These are phyloP conservation scores for Phyllotreta striolata DNA, from an alignment of 2,888 invertebrate genomes.

Conservation along the genomic window DNA sequence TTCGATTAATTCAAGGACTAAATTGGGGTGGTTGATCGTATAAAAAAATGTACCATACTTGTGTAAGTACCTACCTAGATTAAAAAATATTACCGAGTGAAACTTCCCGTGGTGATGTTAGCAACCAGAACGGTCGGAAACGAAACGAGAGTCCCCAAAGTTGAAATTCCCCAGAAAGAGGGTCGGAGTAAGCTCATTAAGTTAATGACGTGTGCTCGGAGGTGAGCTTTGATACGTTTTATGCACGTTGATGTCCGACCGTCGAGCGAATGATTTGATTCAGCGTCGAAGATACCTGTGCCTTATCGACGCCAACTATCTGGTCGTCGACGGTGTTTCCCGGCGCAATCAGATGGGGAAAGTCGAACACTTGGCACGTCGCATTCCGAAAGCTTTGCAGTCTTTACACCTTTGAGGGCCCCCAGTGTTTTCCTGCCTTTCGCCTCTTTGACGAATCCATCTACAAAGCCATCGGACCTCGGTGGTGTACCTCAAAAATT, in stretches of 20 bases:
- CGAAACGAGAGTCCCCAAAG: slow-evolving; percentile 17
- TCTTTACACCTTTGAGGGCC: too few relatives aligned
- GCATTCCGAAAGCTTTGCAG: slow-evolving; percentile 41
- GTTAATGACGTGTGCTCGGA: slow-evolving; percentile 56
- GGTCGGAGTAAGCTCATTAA: slow-evolving; percentile 55
- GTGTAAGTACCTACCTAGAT: too few relatives aligned
- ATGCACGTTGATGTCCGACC: slow-evolving; percentile 55
- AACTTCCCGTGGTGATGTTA: background rate
- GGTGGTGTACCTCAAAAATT: too few relatives aligned
- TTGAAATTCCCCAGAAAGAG: slow-evolving; percentile 20
- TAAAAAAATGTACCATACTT: too few relatives aligned
- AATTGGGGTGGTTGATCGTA: too few relatives aligned
- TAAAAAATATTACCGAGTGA: background rate
- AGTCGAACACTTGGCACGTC: slow-evolving; percentile 53
- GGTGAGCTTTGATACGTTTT: slow-evolving; percentile 55
- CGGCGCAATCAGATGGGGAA: slow-evolving; percentile 55
- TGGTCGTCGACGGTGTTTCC: slow-evolving; percentile 50
- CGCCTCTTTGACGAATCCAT: too few relatives aligned
- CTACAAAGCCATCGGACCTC: too few relatives aligned
- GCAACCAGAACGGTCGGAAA: slow-evolving; percentile 40
- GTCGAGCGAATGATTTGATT: slow-evolving; percentile 56
- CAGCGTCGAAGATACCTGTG: slow-evolving; percentile 52
- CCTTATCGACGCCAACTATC: slow-evolving; percentile 55
- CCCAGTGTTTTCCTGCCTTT: too few relatives aligned
- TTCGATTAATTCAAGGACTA: too few relatives aligned